phyloP scores from a whole-genome alignment of 2,113 vertebrate genomes.

The Carassius auratus region DNA sequence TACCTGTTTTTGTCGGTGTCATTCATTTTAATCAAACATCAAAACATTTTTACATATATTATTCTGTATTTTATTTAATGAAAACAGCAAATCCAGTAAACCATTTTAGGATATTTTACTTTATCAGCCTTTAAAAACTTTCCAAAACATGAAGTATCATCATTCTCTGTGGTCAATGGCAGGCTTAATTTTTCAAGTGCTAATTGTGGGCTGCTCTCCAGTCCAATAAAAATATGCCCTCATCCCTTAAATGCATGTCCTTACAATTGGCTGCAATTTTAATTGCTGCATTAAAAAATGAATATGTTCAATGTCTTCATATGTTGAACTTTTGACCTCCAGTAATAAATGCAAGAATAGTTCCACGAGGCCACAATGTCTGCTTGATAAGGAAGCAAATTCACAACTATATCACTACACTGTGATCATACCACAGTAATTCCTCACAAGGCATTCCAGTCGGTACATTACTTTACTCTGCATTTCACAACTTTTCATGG shows the following conservation, averaged over 20 bases:
- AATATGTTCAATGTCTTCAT: too few relatives aligned
- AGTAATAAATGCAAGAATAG: neutral
- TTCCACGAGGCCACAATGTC: neutral
- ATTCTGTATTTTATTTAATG: too few relatives aligned
- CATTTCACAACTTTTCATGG: neutral
- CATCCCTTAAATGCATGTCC: neutral
- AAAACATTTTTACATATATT: too few relatives aligned
- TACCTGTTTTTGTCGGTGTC: too few relatives aligned
- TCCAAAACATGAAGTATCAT: neutral
- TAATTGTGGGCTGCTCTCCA: neutral
- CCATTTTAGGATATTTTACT: neutral
- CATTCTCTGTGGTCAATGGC: neutral
- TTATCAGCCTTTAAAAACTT: neutral
- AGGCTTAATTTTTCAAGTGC: neutral
- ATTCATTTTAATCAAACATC: too few relatives aligned
- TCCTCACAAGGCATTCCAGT: neutral
- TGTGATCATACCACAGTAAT: neutral
- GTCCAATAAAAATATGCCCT: conserved; percentile 4
- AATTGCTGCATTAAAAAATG: neutral
- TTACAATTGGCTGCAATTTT: neutral
- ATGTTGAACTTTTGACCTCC: neutral
- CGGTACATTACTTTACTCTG: neutral
- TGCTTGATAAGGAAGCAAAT: neutral
- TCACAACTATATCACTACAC: neutral
- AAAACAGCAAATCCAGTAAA: too few relatives aligned